Evolutionary conservation across 2,888 invertebrate species (phyloP).

Genomic region (Lithophane leautieri): DNA sequence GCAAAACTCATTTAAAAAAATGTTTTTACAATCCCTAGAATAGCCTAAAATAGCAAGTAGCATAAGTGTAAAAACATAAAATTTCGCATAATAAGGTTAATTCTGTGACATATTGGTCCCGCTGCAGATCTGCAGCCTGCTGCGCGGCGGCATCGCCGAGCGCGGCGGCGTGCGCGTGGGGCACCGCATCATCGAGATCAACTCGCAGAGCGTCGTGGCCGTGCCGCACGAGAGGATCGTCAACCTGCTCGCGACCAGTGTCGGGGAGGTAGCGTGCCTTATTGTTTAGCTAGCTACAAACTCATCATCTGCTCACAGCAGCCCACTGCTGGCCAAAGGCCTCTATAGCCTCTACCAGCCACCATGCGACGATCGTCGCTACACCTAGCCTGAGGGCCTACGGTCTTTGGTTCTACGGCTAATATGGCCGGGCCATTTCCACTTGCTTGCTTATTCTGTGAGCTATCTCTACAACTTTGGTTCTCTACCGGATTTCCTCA

Average conservation of each 20-base stretch:
- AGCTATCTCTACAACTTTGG: neutral
- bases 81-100: conserved; percentile 47
- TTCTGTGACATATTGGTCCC: conserved; percentile 41
- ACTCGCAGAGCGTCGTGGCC: conserved; percentile 99
- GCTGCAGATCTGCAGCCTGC: conserved; percentile 98
- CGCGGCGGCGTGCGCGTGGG: conserved; percentile 99
- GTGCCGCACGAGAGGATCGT: conserved; percentile 99
- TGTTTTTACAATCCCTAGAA: neutral
- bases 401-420: neutral
- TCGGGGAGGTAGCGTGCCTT: conserved; percentile 94
- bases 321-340: too few relatives aligned
- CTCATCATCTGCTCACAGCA: too few relatives aligned
- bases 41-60: neutral
- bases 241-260: conserved; percentile 99
- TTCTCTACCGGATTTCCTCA: neutral
- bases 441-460: neutral
- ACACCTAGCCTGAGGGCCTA: neutral
- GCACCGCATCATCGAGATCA: conserved; percentile 99
- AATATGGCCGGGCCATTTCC: neutral
- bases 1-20: too few relatives aligned
- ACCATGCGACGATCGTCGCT: neutral
- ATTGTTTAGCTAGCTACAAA: too few relatives aligned
- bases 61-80: neutral
- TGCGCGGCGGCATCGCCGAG: conserved; percentile 99
- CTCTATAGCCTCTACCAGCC: neutral